These are phyloP conservation scores for Marcusenius ussheri DNA, from an alignment of 2,113 vertebrate species.

Conservation along the genomic window DNA sequence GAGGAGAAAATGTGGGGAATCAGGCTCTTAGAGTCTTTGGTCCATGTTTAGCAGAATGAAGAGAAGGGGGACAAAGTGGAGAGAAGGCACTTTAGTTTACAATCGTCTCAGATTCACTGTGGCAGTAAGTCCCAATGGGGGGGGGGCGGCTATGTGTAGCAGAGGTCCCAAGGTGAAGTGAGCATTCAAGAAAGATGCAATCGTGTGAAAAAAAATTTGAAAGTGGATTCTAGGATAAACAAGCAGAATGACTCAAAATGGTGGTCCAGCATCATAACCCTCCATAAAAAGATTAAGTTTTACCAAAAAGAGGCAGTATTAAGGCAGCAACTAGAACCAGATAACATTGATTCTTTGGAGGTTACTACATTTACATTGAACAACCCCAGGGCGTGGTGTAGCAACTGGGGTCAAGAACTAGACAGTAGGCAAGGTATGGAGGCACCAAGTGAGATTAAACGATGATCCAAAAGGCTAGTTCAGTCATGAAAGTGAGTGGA, in stretches of 20 bases:
- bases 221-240: conserved; percentile 38
- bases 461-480: neutral
- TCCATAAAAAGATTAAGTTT: conserved; percentile 4
- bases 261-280: conserved; percentile 46
- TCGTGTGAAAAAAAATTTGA: conserved; percentile 38
- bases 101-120: conserved; percentile 53
- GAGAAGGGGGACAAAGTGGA: conserved; percentile 21
- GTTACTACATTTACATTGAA: neutral
- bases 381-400: neutral
- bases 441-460: conserved; percentile 11
- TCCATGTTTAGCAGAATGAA: conserved; percentile 50
- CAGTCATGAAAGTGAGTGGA: neutral
- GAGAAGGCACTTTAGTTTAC: conserved; percentile 72
- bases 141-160: neutral
- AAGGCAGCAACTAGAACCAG: conserved; percentile 2
- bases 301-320: conserved; percentile 16
- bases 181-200: conserved; percentile 43
- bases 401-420: neutral
- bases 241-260: conserved; percentile 42
- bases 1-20: conserved; percentile 9
- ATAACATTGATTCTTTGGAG: conserved; percentile 28
- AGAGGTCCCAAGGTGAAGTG: neutral
- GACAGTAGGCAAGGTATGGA: neutral
- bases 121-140: conserved; percentile 23
- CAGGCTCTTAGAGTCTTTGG: conserved; percentile 58